phyloP scores from a whole-genome alignment of 2,888 invertebrate genomes.

The Leucophenga maculata region DNA sequence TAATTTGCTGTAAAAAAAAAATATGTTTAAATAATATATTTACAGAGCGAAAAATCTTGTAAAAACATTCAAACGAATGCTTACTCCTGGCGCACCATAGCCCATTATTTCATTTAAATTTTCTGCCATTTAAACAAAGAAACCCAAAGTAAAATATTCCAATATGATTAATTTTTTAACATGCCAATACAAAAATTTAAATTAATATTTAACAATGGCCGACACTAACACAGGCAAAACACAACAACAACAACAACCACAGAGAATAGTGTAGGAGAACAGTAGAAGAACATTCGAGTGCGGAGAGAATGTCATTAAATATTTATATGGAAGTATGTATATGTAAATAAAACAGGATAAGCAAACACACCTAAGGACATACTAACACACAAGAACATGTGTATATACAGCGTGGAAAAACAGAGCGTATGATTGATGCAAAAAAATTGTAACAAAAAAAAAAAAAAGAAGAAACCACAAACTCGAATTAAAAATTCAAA shows the following conservation, averaged over 20 bases:
- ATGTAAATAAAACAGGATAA: background rate
- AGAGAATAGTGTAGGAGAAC: conserved; percentile 23
- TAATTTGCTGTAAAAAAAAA: too few relatives aligned
- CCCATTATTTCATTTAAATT: too few relatives aligned
- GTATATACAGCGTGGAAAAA: conserved; percentile 26
- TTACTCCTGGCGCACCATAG: too few relatives aligned
- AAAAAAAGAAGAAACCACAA: conserved; percentile 27
- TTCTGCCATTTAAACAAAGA: background rate
- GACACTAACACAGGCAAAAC: conserved; percentile 35
- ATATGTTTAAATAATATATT: too few relatives aligned
- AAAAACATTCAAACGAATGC: too few relatives aligned
- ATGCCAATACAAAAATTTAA: conserved; percentile 34
- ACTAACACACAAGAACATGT: conserved; percentile 9
- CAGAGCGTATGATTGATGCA: background rate
- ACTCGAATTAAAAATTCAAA: conserved; percentile 51
- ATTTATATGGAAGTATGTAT: conserved; percentile 49
- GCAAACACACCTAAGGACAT: background rate
- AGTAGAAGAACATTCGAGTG: conserved; percentile 25
- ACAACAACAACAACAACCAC: background rate
- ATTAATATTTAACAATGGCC: conserved; percentile 45
- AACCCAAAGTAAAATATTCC: conserved; percentile 20
- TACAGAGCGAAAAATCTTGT: too few relatives aligned
- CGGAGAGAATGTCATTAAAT: conserved; percentile 50
- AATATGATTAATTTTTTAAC: conserved; percentile 18
- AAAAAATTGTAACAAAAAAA: conserved; percentile 31